Conservation (phyloP, 2,888 invertebrate genomes). For the Amorpha juglandis region DNA sequence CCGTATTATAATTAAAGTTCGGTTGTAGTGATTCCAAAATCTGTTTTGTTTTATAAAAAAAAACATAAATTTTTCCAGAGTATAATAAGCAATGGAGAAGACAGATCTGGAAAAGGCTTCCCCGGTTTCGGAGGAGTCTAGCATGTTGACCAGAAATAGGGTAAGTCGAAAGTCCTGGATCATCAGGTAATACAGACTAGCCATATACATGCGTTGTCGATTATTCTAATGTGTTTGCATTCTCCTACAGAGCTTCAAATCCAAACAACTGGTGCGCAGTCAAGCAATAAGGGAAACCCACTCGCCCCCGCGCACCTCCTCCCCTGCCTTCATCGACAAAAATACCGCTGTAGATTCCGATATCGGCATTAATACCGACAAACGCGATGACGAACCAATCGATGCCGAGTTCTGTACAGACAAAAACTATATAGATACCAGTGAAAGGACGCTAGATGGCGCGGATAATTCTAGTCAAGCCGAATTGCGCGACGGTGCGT, state of each 20-base stretch:
- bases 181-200: not conserved
- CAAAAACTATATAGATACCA: conserved; percentile 28
- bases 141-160: conserved; percentile 66
- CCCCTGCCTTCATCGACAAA: conserved; percentile 56
- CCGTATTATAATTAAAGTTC: no score
- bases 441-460: conserved; percentile 26
- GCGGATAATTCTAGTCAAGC: conserved; percentile 68
- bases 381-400: conserved; percentile 26
- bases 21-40: not conserved
- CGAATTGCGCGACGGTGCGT: conserved; percentile 50
- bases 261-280: conserved; percentile 93
- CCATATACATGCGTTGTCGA: no score
- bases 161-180: conserved; percentile 46
- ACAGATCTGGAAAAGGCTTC: conserved; percentile 58
- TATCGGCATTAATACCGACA: conserved; percentile 20
- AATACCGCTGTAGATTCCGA: conserved; percentile 25
- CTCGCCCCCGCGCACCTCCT: conserved; percentile 84
- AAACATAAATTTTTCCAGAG: conserved; percentile 40
- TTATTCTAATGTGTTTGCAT: not conserved
- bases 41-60: no score
- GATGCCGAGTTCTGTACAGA: conserved; percentile 10
- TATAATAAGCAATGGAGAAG: conserved; percentile 63
- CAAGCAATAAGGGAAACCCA: conserved; percentile 95
- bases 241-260: conserved; percentile 85
- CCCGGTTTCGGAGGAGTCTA: conserved; percentile 59